phyloP scores from a whole-genome alignment of 1,140 invertebrate species.

The Scylla paramamosain region DNA sequence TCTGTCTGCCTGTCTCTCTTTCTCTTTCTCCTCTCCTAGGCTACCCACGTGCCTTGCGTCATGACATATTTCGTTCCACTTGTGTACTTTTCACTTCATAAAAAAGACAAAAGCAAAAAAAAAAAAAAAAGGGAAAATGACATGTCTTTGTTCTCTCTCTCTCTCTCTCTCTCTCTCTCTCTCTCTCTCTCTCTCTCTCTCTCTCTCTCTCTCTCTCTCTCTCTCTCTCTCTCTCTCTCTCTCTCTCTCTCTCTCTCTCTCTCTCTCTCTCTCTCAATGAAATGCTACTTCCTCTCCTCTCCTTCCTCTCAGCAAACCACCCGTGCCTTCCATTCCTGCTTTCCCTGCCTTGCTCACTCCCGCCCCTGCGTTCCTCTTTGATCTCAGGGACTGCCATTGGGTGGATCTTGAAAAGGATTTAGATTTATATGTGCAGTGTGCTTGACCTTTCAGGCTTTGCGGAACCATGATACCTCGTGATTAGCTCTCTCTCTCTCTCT shows the following conservation, averaged over 20 bases:
- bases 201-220: not conserved
- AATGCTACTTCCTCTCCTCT: not conserved
- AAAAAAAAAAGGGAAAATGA: not conserved
- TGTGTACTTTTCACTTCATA: not conserved
- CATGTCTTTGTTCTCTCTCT: not conserved
- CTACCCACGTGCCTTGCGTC: no score
- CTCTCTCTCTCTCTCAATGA: not conserved
- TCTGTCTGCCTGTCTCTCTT: not conserved
- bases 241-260: not conserved
- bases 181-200: no score
- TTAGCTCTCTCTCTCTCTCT: no score
- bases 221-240: no score
- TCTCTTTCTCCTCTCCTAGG: not conserved
- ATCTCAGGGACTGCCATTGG: no score
- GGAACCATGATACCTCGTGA: no score
- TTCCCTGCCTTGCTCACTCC: no score
- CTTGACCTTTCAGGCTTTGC: no score
- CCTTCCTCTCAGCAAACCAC: not conserved
- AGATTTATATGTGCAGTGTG: no score
- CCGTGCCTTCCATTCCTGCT: not conserved
- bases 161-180: not conserved
- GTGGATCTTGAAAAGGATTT: no score
- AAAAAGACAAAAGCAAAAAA: not conserved
- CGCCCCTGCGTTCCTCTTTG: no score
- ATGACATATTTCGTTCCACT: no score